Percentiles rank a stretch among this genome's conserved stretches.
Evolutionary conservation across 1,140 invertebrate genomes (phyloP).

Genomic region (Zaprionus davidi): DNA sequence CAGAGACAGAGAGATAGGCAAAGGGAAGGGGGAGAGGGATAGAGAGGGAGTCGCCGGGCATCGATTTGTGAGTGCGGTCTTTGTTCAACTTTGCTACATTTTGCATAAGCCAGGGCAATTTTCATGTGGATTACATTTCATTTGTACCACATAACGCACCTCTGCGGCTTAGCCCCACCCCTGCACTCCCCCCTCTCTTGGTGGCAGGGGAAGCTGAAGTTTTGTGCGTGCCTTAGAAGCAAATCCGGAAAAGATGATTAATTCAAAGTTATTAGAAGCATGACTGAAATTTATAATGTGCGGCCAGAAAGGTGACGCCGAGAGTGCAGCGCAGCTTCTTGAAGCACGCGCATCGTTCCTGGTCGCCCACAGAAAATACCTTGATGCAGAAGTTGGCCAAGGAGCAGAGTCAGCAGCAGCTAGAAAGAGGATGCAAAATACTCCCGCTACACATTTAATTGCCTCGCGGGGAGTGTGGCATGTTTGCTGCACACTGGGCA

Average conservation of each 20-base stretch:
- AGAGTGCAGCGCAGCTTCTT: neutral
- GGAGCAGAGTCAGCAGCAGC: neutral
- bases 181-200: too few species aligned
- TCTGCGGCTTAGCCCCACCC: neutral
- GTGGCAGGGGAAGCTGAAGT: conserved; percentile 17
- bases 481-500: too few species aligned
- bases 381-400: neutral
- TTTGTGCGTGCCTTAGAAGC: conserved; percentile 44
- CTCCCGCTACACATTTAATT: conserved; percentile 1
- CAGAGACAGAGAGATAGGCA: neutral
- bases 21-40: too few species aligned
- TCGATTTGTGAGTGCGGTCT: conserved; percentile 47
- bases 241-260: conserved; percentile 81
- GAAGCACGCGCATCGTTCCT: neutral
- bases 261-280: conserved; percentile 84
- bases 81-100: conserved; percentile 67
- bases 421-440: neutral
- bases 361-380: neutral
- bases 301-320: conserved; percentile 29
- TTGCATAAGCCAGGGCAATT: conserved; percentile 72
- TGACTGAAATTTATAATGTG: conserved; percentile 83
- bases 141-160: conserved; percentile 34
- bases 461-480: neutral
- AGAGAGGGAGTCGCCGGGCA: conserved; percentile 41
- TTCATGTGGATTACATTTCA: conserved; percentile 75